phyloP scores from a whole-genome alignment of 30 jellyfish, hydroid and myxozoan genomes.

The Hydractinia symbiolongicarpus region DNA sequence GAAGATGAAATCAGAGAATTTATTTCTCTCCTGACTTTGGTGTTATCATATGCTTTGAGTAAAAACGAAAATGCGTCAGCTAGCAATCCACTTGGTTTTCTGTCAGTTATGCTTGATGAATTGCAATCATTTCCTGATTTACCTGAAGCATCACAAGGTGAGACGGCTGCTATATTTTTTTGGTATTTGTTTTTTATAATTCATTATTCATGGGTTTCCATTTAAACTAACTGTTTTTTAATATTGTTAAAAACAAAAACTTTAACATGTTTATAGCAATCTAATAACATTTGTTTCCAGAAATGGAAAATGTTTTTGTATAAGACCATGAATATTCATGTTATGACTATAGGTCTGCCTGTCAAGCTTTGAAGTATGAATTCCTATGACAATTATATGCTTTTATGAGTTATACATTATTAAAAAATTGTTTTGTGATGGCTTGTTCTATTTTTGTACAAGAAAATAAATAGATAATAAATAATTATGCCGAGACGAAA shows the following conservation, averaged over 20 bases:
- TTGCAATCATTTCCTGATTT: constrained; percentile 19
- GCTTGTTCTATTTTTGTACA: background rate
- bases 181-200: background rate
- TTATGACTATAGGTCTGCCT: too few species aligned
- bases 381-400: too few species aligned
- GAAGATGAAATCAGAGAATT: constrained; percentile 19
- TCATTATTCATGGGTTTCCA: background rate
- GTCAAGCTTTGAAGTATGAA: too few species aligned
- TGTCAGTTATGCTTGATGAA: constrained; percentile 13
- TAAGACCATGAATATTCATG: too few species aligned
- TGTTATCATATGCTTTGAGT: constrained; percentile 13
- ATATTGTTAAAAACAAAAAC: background rate
- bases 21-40: constrained; percentile 15
- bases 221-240: background rate
- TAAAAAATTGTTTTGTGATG: too few species aligned
- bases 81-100: background rate
- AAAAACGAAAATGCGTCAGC: background rate
- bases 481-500: background rate
- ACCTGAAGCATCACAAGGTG: constrained; percentile 14
- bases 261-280: background rate
- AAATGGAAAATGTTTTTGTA: too few species aligned
- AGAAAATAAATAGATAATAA: background rate
- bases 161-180: background rate
- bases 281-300: too few species aligned
- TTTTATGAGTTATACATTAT: too few species aligned